Conservation (phyloP, 2,888 invertebrate genomes). For the Panzeria rudis region DNA sequence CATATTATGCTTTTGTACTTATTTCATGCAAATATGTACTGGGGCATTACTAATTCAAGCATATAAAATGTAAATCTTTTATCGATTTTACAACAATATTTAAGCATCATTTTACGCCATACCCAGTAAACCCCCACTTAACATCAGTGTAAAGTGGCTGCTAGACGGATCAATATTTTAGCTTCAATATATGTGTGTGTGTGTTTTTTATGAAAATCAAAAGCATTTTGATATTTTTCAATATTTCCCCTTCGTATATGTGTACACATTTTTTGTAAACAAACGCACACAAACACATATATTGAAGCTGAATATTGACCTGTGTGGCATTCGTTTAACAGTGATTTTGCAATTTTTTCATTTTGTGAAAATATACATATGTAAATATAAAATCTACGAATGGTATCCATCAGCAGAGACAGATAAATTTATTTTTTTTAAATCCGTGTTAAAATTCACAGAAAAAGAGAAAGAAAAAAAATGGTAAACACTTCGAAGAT, state of each 20-base stretch:
- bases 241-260: too few species aligned
- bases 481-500: conserved; percentile 37
- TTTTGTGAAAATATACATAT: conserved; percentile 14
- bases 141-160: conserved; percentile 1
- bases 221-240: too few species aligned
- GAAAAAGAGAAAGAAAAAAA: conserved; percentile 9
- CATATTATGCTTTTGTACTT: not conserved
- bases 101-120: not conserved
- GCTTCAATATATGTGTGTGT: too few species aligned
- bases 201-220: too few species aligned
- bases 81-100: conserved; percentile 57
- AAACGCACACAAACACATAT: too few species aligned
- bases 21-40: not conserved
- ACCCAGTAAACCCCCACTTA: not conserved
- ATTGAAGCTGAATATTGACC: too few species aligned
- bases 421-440: not conserved
- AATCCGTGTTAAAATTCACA: not conserved
- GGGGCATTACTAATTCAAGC: too few species aligned
- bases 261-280: too few species aligned
- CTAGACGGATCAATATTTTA: too few species aligned
- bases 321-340: too few species aligned
- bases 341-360: not conserved
- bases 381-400: conserved; percentile 16
- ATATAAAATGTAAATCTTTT: conserved; percentile 50
- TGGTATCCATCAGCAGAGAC: not conserved